Conservation (phyloP, 2,888 invertebrate genomes). For the Holacanthella duospinosa region DNA sequence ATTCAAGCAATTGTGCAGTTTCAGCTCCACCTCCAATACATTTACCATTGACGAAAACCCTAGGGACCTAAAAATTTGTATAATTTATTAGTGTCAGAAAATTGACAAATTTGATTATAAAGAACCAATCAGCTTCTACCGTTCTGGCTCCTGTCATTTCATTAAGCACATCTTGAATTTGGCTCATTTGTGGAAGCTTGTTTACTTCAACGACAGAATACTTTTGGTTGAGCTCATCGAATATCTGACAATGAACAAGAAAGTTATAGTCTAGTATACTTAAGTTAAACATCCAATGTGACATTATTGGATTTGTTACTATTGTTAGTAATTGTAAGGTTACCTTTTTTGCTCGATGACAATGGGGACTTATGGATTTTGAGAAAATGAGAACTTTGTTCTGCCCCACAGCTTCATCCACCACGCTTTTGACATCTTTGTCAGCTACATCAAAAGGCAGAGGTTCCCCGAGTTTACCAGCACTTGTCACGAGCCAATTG, state of each 20-base stretch:
- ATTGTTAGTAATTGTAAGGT: too few species aligned
- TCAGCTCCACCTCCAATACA: conserved; percentile 6
- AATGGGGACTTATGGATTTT: conserved; percentile 79
- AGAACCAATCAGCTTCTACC: conserved; percentile 50
- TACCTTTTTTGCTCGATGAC: conserved; percentile 68
- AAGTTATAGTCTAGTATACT: not conserved
- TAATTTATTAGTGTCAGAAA: not conserved
- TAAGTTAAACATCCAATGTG: not conserved
- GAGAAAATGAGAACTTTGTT: conserved; percentile 82
- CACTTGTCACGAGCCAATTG: conserved; percentile 5
- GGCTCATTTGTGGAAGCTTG: conserved; percentile 59
- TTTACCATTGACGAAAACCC: conserved; percentile 6
- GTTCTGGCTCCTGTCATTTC: conserved; percentile 73
- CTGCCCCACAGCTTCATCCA: conserved; percentile 56
- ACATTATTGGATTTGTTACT: not conserved
- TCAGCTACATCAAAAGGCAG: not conserved
- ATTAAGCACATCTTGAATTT: conserved; percentile 65
- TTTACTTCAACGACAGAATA: conserved; percentile 71
- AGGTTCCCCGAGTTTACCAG: conserved; percentile 4
- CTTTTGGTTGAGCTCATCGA: conserved; percentile 57
- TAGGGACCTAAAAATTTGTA: conserved; percentile 3
- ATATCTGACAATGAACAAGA: conserved; percentile 47
- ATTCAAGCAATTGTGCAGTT: not conserved
- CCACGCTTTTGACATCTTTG: conserved; percentile 36
- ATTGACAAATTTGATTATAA: not conserved